Conservation (phyloP, 2,797 vertebrate species). For the Cyprinodon diabolis region DNA sequence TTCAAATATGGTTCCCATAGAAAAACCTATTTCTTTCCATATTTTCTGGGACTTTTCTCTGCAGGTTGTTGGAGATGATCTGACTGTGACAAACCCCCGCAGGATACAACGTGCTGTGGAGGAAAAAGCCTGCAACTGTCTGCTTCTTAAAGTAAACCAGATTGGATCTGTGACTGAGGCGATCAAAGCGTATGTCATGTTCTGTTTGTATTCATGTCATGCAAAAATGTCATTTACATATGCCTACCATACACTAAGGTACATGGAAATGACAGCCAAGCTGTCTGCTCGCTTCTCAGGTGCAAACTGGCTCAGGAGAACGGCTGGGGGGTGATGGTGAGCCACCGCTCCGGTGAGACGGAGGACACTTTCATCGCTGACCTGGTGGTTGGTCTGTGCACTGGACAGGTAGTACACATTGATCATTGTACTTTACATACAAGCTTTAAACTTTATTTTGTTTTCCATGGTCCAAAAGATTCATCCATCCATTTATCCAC, state of each 20-base stretch:
- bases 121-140: constrained; percentile 93
- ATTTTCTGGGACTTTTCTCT: constrained; percentile 4
- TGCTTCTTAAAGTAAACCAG: constrained; percentile 95
- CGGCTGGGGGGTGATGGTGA: constrained; percentile 96
- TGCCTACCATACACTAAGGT: background rate
- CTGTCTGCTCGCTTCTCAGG: constrained; percentile 61
- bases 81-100: constrained; percentile 93
- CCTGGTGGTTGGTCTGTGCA: constrained; percentile 93
- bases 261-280: background rate
- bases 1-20: background rate
- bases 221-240: background rate
- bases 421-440: no score
- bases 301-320: constrained; percentile 95
- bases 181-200: constrained; percentile 88
- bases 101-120: constrained; percentile 90
- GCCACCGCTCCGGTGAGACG: constrained; percentile 93
- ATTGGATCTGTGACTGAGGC: constrained; percentile 93
- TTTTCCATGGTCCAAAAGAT: background rate
- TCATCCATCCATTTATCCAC: no score
- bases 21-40: background rate
- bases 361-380: constrained; percentile 96
- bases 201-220: constrained; percentile 2
- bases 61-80: constrained; percentile 92
- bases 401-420: constrained; percentile 85
- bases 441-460: background rate